Evolutionary conservation across 2,113 vertebrate species (phyloP).

Genomic region (Desmodus rotundus): DNA sequence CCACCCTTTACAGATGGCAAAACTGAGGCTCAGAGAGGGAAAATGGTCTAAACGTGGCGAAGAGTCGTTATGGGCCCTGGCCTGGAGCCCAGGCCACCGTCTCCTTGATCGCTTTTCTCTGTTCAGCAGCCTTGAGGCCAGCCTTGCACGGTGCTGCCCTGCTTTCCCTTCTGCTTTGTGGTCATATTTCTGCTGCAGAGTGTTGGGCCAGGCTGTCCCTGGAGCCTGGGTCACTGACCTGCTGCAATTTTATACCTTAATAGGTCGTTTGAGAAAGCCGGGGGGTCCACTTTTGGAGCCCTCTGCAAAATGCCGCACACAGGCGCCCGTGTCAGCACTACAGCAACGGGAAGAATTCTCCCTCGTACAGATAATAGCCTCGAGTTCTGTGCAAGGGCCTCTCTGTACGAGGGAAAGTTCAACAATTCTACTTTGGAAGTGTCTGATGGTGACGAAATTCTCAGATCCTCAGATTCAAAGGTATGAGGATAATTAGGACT

Average conservation of each 20-base stretch:
- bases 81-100: neutral
- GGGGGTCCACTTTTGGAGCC: neutral
- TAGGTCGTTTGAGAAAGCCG: neutral
- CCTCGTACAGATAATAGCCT: neutral
- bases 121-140: neutral
- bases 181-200: neutral
- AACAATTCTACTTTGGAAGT: conserved; percentile 48
- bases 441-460: conserved; percentile 60
- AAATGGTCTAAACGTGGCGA: neutral
- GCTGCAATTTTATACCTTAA: conserved; percentile 43
- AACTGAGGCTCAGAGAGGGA: neutral
- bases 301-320: neutral
- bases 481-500: conserved; percentile 80
- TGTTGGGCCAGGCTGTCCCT: neutral
- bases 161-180: neutral
- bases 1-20: neutral
- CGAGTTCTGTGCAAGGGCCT: neutral
- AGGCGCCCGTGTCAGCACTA: neutral
- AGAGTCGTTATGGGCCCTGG: neutral
- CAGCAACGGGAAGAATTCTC: accelerated
- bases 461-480: conserved; percentile 75
- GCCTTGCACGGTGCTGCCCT: neutral
- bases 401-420: conserved; percentile 56
- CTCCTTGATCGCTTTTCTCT: neutral
- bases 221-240: neutral